These are phyloP conservation scores for Glomeris marginata DNA, from an alignment of 2,888 invertebrate species.

Conservation along the genomic window DNA sequence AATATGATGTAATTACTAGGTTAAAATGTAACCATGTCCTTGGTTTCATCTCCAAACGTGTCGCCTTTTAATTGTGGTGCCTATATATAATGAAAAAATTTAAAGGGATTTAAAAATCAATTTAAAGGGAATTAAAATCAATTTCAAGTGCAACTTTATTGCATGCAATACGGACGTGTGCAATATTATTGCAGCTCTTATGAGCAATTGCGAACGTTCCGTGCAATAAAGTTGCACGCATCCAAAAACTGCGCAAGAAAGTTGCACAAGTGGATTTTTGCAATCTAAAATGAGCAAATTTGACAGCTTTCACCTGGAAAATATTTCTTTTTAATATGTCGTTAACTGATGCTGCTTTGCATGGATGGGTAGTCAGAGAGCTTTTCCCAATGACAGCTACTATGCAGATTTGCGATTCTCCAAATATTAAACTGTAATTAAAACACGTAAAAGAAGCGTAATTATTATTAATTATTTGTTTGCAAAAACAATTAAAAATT, in stretches of 20 bases:
- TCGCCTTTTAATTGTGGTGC: neutral
- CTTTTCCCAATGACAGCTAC: constrained; percentile 10
- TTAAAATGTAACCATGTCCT: neutral
- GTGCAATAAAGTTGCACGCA: neutral
- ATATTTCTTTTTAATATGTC: constrained; percentile 1
- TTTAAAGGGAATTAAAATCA: too few species aligned
- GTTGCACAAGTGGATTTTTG: neutral
- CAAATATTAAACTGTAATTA: too few species aligned
- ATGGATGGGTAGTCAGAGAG: constrained; percentile 1
- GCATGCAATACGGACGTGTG: too few species aligned
- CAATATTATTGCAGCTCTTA: too few species aligned
- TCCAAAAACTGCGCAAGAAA: neutral
- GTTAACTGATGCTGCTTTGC: constrained; percentile 6
- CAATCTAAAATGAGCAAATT: neutral
- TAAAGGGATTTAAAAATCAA: too few species aligned
- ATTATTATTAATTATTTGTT: too few species aligned
- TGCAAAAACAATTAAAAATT: too few species aligned
- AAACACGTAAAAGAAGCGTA: too few species aligned
- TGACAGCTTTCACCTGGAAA: constrained; percentile 10
- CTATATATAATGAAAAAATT: neutral
- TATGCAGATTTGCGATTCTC: constrained; percentile 5
- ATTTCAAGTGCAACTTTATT: too few species aligned
- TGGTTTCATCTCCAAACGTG: neutral
- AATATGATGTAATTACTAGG: neutral
- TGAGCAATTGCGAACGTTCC: too few species aligned